Evolutionary conservation across 53 echinoderm and acorn worm genomes (phyloP), one percentile per base, ranked within the genome.

Genomic region (Echinarachnius parma): DNA sequence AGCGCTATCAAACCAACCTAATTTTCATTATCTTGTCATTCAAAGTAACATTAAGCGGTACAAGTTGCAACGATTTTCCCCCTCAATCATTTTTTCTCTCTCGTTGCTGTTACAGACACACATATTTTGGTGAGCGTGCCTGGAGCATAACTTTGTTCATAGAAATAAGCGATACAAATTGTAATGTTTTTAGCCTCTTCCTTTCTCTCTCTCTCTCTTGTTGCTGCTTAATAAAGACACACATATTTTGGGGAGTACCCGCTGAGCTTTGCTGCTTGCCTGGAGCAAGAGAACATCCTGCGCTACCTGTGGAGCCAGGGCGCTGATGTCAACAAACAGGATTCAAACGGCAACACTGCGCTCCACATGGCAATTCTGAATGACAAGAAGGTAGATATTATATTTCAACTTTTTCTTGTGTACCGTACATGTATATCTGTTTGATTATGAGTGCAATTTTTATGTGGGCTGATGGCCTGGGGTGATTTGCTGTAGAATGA

Each of bases 161-260:
- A 9, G n/a, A n/a, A n/a, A n/a, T n/a, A n/a, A n/a, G n/a, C n/a
- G n/a, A n/a, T n/a, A n/a, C n/a, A n/a, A n/a, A n/a, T n/a, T n/a
- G n/a, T n/a, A n/a, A n/a, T n/a, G 42, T 7, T 39, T 9, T 39
- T 39, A 39, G 42, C 13, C 42, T 39, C 13, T 39, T 39, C 42
- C 42, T 13, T 39, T 13, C 42, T 39, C 42, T 13, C n/a, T n/a
- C n/a, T n/a, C n/a, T n/a, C n/a, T n/a, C n/a, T n/a, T n/a, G n/a
- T n/a, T n/a, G n/a, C n/a, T n/a, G n/a, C n/a, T n/a, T n/a, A n/a
- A n/a, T n/a, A n/a, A n/a, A 95, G 96, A 27, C 61, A 82, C 53
- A 90, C 86, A 2, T 87, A 95, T 56, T 91, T 87, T 80, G 96
- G 96, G 18, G 96, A 95, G 61, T 91, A 91, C 27, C 91, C 96